Conservation (phyloP, 1,140 invertebrate genomes). For the Drosophila cardini region DNA sequence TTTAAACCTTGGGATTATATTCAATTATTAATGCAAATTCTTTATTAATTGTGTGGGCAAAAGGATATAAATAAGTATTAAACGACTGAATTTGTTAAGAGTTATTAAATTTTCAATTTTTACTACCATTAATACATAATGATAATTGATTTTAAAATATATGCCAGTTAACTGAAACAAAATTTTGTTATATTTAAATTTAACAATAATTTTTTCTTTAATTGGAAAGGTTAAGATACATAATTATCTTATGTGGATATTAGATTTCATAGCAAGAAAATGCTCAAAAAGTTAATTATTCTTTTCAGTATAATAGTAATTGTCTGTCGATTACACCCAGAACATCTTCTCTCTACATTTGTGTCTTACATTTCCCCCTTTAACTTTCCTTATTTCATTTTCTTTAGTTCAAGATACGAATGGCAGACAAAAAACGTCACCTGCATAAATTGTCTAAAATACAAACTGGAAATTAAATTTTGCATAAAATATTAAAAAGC, state of each 20-base stretch:
- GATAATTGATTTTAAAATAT: no score
- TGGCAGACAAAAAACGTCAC: neutral
- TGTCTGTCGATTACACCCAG: no score
- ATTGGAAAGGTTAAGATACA: no score
- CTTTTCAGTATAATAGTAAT: no score
- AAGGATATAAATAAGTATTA: neutral
- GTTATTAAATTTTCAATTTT: neutral
- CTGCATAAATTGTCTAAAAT: slow-evolving; percentile 47
- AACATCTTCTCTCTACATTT: no score
- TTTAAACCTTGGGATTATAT: neutral
- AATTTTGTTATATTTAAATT: no score
- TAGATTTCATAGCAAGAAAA: no score
- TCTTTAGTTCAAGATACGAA: neutral
- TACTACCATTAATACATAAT: neutral
- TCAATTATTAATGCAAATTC: neutral
- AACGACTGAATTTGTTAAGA: neutral
- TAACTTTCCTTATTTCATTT: neutral
- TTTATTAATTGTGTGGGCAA: neutral
- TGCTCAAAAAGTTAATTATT: no score
- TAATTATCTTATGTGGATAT: neutral
- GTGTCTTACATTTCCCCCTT: no score
- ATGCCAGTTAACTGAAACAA: no score
- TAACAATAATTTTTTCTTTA: no score
- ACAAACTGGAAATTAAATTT: slow-evolving; percentile 58
- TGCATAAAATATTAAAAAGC: slow-evolving; percentile 56